These are phyloP conservation scores for Bovichtus variegatus DNA, from an alignment of 2,797 vertebrate genomes.

Conservation along the genomic window DNA sequence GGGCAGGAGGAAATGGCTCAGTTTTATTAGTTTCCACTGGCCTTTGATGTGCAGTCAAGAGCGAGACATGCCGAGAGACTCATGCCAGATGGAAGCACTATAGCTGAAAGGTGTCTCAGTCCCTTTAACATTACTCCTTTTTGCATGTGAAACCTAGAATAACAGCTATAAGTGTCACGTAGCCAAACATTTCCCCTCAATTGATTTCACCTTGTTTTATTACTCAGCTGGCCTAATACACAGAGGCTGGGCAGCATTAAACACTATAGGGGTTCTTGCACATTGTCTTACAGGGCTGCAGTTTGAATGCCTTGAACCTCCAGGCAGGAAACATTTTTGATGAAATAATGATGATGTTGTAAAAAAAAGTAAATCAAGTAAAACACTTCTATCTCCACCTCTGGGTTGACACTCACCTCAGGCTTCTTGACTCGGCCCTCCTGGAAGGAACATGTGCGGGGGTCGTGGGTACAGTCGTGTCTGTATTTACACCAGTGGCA, in stretches of 20 bases:
- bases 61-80: slow-evolving; percentile 74
- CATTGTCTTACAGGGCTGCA: slow-evolving; percentile 18
- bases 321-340: background rate
- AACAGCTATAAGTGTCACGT: slow-evolving; percentile 60
- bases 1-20: slow-evolving; percentile 75
- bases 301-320: slow-evolving; percentile 18
- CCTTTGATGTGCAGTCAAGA: slow-evolving; percentile 82
- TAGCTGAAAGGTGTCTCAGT: slow-evolving; percentile 74
- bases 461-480: slow-evolving; percentile 96
- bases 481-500: slow-evolving; percentile 99
- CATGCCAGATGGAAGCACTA: slow-evolving; percentile 77
- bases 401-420: slow-evolving; percentile 85
- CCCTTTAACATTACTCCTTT: slow-evolving; percentile 73
- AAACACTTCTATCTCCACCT: background rate
- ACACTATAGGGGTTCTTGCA: slow-evolving; percentile 10
- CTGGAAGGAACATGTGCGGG: slow-evolving; percentile 96
- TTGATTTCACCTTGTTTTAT: slow-evolving; percentile 67
- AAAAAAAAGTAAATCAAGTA: background rate
- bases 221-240: slow-evolving; percentile 26
- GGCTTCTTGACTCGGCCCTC: slow-evolving; percentile 95
- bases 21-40: slow-evolving; percentile 78
- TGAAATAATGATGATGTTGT: too few species aligned
- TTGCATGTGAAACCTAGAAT: slow-evolving; percentile 65
- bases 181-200: slow-evolving; percentile 64
- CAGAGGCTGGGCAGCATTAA: slow-evolving; percentile 26